These are phyloP conservation scores for Oscheius myriophilus DNA, from an alignment of 2,888 invertebrate genomes.

Conservation along the genomic window DNA sequence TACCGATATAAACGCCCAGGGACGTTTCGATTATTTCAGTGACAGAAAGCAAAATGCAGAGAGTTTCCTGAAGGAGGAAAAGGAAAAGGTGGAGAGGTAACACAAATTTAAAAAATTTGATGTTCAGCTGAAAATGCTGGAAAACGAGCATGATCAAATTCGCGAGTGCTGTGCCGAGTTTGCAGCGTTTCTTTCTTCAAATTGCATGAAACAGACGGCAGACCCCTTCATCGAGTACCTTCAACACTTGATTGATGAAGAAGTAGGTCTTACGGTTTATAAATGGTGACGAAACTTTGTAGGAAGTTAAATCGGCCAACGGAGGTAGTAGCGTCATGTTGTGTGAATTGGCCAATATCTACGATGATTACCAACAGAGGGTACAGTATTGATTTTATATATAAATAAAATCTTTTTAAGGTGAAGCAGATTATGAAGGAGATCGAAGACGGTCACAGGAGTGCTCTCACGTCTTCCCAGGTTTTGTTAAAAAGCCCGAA, in stretches of 20 bases:
- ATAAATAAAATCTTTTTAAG: too few species aligned
- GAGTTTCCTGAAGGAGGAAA: background rate
- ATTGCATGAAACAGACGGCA: background rate
- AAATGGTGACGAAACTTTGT: background rate
- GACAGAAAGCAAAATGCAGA: background rate
- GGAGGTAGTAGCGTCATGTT: background rate
- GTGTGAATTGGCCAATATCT: background rate
- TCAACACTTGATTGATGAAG: background rate
- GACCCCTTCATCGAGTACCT: constrained; percentile 3
- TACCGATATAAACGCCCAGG: too few species aligned
- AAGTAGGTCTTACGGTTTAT: background rate
- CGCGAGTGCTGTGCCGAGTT: constrained; percentile 14
- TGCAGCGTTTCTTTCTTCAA: constrained; percentile 7
- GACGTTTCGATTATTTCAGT: background rate
- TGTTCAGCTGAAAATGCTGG: background rate
- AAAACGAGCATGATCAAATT: constrained; percentile 7
- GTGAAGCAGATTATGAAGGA: too few species aligned
- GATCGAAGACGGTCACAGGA: too few species aligned
- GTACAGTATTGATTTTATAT: too few species aligned
- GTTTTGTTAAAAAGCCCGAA: too few species aligned
- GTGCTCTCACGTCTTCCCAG: too few species aligned
- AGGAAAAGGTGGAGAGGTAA: background rate
- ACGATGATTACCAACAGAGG: too few species aligned
- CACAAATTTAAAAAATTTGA: background rate
- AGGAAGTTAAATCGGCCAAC: background rate